Base-by-base conservation (phyloP, 2,888 invertebrate species). In the Pherbina coryleti region DNA sequence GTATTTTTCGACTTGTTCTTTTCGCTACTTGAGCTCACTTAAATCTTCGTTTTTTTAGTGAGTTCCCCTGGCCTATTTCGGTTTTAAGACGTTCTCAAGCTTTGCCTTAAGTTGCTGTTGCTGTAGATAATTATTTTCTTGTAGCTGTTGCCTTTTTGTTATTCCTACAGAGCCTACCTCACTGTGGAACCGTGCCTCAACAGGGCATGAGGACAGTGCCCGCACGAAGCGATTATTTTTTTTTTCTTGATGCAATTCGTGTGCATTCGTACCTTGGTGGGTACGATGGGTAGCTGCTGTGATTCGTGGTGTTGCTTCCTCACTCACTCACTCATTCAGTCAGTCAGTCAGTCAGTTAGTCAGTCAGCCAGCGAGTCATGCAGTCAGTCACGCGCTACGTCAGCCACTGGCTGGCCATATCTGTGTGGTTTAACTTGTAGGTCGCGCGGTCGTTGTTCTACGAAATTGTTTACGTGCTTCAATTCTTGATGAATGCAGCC, bases 381-480 rank as follows among this genome's bases (percentile, higher is more conserved):
- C 28, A 25, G 22, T 49, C 8, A 55, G 17, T 71, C 71, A 37
- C 62, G 37, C 55, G 22, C 22, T 17, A 4, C 31, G 31, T 17
- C 44, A 37, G 44, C 51, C 17, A 53, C 53, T 51, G 44, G 17
- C 28, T 28, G 7, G 5, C 55, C 55, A 55, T 11, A 76, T 51
- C 70, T 79, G 79, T 55, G 62, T 5, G 62, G n/a, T 14, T 67
- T 53, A 60, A 70, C 62, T 69, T 69, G 74, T 77, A 69, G 77
- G 74, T 77, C 74, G 74, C 37, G 72, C 55, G 77, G 73, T 72
- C 73, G 77, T 74, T 74, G 77, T 77, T 66, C 77, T 74, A 67
- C 69, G 77, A 69, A 77, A 69, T 72, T 25, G n/a, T 66, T 55
- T 71, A 77, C 77, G 72, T 73, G 72, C 67, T 55, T 44, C 66